These are phyloP conservation scores for Turritopsis rubra DNA, from an alignment of 30 jellyfish, hydroid and myxozoan species.

Conservation along the genomic window DNA sequence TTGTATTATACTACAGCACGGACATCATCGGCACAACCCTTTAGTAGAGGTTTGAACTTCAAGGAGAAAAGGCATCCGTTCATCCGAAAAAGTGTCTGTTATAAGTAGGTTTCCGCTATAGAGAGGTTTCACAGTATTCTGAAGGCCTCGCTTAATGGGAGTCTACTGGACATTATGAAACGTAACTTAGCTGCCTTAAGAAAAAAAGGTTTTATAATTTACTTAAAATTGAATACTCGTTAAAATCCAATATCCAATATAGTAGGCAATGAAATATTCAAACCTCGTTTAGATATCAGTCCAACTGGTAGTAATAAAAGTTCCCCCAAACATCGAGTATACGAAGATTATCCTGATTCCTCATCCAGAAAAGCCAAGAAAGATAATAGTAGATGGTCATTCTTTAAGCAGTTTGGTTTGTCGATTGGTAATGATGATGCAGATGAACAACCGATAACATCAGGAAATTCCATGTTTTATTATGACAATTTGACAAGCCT, in stretches of 20 bases:
- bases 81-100: too few relatives aligned
- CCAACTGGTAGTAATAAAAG: constrained; percentile 44
- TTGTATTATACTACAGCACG: too few relatives aligned
- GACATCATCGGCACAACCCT: too few relatives aligned
- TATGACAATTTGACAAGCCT: constrained; percentile 91
- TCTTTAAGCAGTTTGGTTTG: constrained; percentile 12
- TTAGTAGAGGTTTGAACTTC: too few relatives aligned
- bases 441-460: constrained; percentile 31
- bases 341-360: constrained; percentile 10
- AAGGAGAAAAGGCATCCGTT: too few relatives aligned
- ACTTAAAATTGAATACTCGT: neutral
- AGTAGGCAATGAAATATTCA: too few relatives aligned
- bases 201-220: neutral
- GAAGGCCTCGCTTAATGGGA: too few relatives aligned
- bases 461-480: constrained; percentile 89
- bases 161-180: neutral
- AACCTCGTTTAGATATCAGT: constrained; percentile 45
- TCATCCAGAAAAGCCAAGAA: constrained; percentile 12
- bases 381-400: constrained; percentile 13
- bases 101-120: too few relatives aligned
- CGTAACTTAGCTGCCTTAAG: neutral
- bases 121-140: too few relatives aligned
- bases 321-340: constrained; percentile 38
- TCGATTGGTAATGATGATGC: constrained; percentile 4
- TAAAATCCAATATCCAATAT: neutral